Base-by-base conservation (phyloP, 2,113 vertebrate species). In the Ageneiosus marmoratus region DNA sequence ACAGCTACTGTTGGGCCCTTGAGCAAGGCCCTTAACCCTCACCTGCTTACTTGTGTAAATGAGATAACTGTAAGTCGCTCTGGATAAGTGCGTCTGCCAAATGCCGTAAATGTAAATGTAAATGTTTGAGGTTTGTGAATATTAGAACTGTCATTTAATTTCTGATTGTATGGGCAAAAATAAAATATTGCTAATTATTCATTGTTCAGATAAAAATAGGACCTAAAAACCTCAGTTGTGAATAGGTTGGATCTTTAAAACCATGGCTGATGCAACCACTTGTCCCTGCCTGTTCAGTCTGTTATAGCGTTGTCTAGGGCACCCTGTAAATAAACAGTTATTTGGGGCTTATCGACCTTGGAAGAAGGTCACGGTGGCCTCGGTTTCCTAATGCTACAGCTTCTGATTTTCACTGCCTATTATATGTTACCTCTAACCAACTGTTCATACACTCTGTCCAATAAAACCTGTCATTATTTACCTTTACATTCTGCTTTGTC, bases 311-410 rank as follows among this genome's bases (percentile, higher is more conserved):
- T 34, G 56, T 60, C 46, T 62, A 48, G 69, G 55, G 37, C 80
- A 37, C 70, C 24, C 73, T 55, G 55, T 60, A 82, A 62, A 60
- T 75, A 82, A 82, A 81, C 44, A 51, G 50, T 62, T 46, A 73
- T 74, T 82, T 82, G 37, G 27, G 72, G 69, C 70, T 32, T 82
- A 50, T 51, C 9, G 16, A 81, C 67, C 44, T 50, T 32, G 56
- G 27, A 50, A 37, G 29, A 55, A 46, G 80, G 80, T 75, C 70
- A 63, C 0, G 13, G 32, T 63, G 56, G n/a, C 69, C 69, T n/a
- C 9, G 18, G 70, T 48, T 3, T 48, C 56, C 2, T 55, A 29
- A 60, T 27, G 16, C 32, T 69, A 37, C 62, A 79, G 58, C 27
- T 65, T 76, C 65, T 44, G 16, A 55, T 50, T 70, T n/a, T 80